Evolutionary conservation across 2,888 invertebrate species (phyloP), one percentile per base, ranked within the genome.

Genomic region (Acleris cristana): DNA sequence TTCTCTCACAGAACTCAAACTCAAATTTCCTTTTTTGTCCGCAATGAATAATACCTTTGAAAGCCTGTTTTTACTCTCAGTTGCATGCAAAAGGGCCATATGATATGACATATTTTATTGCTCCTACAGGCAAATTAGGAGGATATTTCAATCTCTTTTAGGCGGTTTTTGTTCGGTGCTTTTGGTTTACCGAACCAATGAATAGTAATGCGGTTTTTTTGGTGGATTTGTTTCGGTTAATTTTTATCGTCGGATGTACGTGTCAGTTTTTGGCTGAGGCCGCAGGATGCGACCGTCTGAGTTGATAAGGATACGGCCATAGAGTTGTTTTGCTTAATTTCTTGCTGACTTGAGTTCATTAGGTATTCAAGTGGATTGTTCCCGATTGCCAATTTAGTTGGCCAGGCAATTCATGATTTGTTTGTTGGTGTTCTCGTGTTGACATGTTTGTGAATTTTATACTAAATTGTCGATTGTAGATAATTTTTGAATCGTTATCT

Each of bases 101-200:
- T 84, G 87, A 91, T 90, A 91, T 92, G 91, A 90, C 90, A 88
- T 88, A 88, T 88, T 88, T 90, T 88, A 90, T 89, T 89, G 86
- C 81, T 75, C 76, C 40, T 82, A 80, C 83, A 89, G 86, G 85
- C 89, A 91, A 92, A 92, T 92, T 92, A 92, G 91, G 83, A 85
- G 92, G 92, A 92, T 90, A 91, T 90, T 87, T 90, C 91, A 89
- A 90, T 92, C 91, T 86, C 74, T 78, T 79, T 76, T 72, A 71
- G 73, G 68, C 69, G 73, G 69, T 83, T 82, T 82, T 86, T 87
- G 81, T 76, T 76, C 72, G 74, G 18, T 49, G 45, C 64, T 64
- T 83, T 80, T 79, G 78, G 77, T 76, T 67, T 66, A 74, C 80
- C 79, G 81, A 73, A 77, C 75, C 83, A 77, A 84, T 85, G 85